phyloP scores from a whole-genome alignment of 2,888 invertebrate species.

The Drosophila meridiana region DNA sequence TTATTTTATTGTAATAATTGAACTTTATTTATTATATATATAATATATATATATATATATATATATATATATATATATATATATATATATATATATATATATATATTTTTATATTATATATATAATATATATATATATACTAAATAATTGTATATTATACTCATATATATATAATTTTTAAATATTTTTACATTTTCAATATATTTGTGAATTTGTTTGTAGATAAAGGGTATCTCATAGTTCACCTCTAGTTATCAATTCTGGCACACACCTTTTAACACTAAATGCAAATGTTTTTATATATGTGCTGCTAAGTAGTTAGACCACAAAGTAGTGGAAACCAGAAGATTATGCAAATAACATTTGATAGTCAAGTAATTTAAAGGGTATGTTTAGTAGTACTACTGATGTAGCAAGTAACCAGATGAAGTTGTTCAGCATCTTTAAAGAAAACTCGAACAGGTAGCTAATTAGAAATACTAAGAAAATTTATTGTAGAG shows the following conservation, averaged over 20 bases:
- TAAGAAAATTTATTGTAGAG: neutral
- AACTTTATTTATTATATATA: neutral
- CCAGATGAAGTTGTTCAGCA: neutral
- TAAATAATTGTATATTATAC: neutral
- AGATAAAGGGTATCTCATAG: neutral
- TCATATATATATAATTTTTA: neutral
- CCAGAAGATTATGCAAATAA: slow-evolving; percentile 14
- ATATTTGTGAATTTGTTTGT: neutral
- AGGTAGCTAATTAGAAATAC: slow-evolving; percentile 4
- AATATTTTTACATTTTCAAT: neutral
- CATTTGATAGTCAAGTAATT: neutral
- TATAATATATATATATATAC: neutral
- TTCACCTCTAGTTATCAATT: neutral
- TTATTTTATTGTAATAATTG: neutral
- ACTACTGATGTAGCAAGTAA: too few species aligned
- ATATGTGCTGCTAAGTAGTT: slow-evolving; percentile 1
- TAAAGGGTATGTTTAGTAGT: neutral
- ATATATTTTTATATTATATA: neutral
- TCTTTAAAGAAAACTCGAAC: neutral
- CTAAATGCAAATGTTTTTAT: slow-evolving; percentile 4
- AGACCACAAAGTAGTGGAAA: slow-evolving; percentile 1
- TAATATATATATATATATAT: neutral
- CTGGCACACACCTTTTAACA: neutral
- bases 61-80: too few species aligned
- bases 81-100: too few species aligned